Evolutionary conservation across 2,113 vertebrate genomes (phyloP).

Genomic region (Malurus cyaneus): DNA sequence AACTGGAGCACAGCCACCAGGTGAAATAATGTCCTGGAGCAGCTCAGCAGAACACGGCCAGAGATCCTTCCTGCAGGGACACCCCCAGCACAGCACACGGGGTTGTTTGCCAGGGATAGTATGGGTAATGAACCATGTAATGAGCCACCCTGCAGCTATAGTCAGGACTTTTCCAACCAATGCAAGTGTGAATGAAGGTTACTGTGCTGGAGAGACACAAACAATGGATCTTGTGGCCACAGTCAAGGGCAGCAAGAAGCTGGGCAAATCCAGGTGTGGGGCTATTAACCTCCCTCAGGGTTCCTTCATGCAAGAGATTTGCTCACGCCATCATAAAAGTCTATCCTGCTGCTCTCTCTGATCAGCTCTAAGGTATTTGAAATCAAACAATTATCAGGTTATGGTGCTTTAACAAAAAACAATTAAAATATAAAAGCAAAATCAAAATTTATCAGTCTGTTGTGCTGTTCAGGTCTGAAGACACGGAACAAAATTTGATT

Average conservation of each 20-base stretch:
- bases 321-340: background rate
- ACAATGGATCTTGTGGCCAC: background rate
- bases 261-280: background rate
- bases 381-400: background rate
- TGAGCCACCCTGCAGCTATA: slow-evolving; percentile 44
- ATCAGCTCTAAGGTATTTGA: background rate
- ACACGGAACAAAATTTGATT: slow-evolving; percentile 26
- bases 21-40: background rate
- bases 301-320: background rate
- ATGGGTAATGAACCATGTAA: slow-evolving; percentile 42
- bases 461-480: background rate
- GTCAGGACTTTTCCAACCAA: slow-evolving; percentile 18
- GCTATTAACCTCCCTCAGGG: background rate
- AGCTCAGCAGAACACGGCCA: background rate
- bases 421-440: background rate
- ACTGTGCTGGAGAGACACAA: background rate
- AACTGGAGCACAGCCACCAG: background rate
- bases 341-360: background rate
- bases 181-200: slow-evolving; percentile 29
- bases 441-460: slow-evolving; percentile 31
- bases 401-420: background rate
- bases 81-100: background rate
- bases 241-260: background rate
- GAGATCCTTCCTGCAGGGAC: background rate
- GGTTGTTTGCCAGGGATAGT: slow-evolving; percentile 43